phyloP scores from a whole-genome alignment of 2,113 vertebrate genomes.

The Gallinago paraguaiae region DNA sequence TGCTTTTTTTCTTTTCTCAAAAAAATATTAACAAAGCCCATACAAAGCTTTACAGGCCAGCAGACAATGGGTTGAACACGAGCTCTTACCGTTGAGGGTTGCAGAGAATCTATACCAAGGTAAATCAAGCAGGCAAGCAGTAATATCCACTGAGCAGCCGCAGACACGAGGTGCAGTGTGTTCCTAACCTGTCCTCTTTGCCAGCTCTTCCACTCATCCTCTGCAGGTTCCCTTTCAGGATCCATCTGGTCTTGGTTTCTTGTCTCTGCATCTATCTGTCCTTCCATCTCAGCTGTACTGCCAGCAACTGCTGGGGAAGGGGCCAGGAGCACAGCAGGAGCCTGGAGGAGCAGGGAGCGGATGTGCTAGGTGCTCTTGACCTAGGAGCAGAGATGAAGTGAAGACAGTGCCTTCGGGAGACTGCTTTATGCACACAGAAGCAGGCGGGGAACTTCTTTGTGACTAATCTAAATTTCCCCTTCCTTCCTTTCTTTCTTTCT shows the following conservation, averaged over 20 bases:
- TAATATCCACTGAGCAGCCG: slow-evolving; percentile 55
- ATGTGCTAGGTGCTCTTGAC: neutral
- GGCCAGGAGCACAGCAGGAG: neutral
- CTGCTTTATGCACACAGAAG: slow-evolving; percentile 66
- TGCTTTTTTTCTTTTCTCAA: neutral
- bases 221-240: neutral
- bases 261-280: neutral
- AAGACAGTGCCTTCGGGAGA: slow-evolving; percentile 49
- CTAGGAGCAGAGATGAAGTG: slow-evolving; percentile 49
- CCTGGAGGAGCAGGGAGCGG: neutral
- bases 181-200: slow-evolving; percentile 33
- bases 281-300: neutral
- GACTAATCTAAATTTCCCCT: slow-evolving; percentile 83
- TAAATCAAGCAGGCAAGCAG: slow-evolving; percentile 70
- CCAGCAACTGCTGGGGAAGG: neutral
- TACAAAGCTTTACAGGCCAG: neutral
- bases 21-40: neutral
- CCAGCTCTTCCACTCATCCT: neutral
- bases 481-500: slow-evolving; percentile 67
- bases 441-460: slow-evolving; percentile 83
- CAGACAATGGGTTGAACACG: neutral
- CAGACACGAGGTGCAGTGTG: slow-evolving; percentile 50
- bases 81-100: slow-evolving; percentile 68
- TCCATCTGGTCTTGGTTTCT: neutral
- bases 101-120: slow-evolving; percentile 53